Conservation (phyloP, 1,140 invertebrate genomes). For the Papilio xuthus region DNA sequence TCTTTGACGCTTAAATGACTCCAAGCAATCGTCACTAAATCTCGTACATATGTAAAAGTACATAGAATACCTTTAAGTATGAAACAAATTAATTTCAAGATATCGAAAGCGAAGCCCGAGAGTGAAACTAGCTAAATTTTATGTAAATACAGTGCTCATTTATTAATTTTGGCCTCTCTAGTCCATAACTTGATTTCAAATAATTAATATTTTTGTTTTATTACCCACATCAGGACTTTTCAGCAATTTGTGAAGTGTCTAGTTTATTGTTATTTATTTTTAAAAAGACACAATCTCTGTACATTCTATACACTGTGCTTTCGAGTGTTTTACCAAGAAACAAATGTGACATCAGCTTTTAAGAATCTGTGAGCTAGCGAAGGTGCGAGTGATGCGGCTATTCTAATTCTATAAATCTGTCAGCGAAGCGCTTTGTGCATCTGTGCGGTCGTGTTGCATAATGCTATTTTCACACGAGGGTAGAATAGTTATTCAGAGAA, state of each 20-base stretch:
- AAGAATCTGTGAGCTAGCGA: conserved; percentile 45
- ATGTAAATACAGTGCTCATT: too few species aligned
- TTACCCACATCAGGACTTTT: too few species aligned
- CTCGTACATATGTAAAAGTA: not conserved
- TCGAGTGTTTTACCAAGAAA: conserved; percentile 44
- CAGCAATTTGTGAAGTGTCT: too few species aligned
- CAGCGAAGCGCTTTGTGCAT: conserved; percentile 36
- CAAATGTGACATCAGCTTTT: conserved; percentile 48
- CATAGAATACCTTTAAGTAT: too few species aligned
- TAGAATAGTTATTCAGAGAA: not conserved
- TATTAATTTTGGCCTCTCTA: too few species aligned
- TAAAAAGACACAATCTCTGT: conserved; percentile 11
- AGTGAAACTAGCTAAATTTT: too few species aligned
- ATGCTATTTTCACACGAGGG: not conserved
- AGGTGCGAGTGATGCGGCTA: conserved; percentile 41
- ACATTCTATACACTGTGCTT: conserved; percentile 13
- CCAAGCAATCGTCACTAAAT: too few species aligned
- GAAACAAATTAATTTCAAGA: too few species aligned
- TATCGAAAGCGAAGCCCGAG: too few species aligned
- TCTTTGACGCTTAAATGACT: too few species aligned
- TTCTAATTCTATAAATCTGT: conserved; percentile 43
- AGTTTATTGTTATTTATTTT: not conserved
- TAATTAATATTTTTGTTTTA: too few species aligned
- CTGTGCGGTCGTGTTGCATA: conserved; percentile 28
- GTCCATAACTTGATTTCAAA: too few species aligned